Evolutionary conservation across 2,888 invertebrate genomes (phyloP), one percentile per base, ranked within the genome.

Genomic region (Spatulosminthurus flaviceps): DNA sequence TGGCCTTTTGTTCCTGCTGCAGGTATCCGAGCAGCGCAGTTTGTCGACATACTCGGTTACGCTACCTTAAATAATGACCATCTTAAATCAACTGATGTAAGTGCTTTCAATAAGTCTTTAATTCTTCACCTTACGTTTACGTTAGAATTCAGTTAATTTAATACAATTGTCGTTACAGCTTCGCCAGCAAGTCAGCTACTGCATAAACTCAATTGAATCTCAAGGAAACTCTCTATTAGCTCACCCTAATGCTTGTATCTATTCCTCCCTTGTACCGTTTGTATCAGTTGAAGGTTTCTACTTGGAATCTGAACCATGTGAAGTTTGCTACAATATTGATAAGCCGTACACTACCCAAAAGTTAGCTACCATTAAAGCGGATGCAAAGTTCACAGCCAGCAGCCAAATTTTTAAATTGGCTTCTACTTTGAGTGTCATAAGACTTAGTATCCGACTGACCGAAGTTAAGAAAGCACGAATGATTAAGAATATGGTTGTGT

Each of bases 251-350:
- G 95, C 96, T 0, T 94, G 94, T 81, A 90, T 98, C 60, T 98
- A 98, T 88, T 94, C 95, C 0, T 93, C 95, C 69, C 90, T 98
- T 79, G 94, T 96, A 76, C 95, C 96, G n/a, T 94, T 95, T 87
- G 95, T 98, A 0, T 97, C 98, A 87, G 91, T 97, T 69, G 97
- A 97, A 87, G 98, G 98, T 0, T 97, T 95, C 88, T 98, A 95
- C 88, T 89, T 98, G 81, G 98, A 98, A 89, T 95, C 96, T 26
- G 97, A 98, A 87, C 98, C 98, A 0, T 99, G 98, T 86, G 91
- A 98, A 79, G 97, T 98, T 0, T 98, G 98, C 88, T 98, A 98
- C 89, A 97, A 97, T 89, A 97, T 97, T 0, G 98, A 98, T 88
- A 94, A 97, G 22, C 93, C 97, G 0, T 93, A 95, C 90, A 90